Conservation (phyloP, 1,140 invertebrate genomes). For the Cecropterus lyciades region DNA sequence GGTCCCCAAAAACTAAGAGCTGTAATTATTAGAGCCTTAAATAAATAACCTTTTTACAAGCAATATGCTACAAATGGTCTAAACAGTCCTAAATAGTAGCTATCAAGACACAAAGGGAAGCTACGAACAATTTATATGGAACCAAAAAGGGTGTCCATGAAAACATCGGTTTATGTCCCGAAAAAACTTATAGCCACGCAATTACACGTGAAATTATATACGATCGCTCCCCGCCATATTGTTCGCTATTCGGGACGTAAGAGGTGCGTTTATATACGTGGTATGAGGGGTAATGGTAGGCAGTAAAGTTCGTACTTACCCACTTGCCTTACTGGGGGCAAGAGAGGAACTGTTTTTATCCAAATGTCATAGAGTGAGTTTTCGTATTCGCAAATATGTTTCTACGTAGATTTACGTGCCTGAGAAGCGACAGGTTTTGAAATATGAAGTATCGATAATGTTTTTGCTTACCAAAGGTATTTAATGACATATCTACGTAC, state of each 20-base stretch:
- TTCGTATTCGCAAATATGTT: too few species aligned
- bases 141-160: conserved; percentile 10
- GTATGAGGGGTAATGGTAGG: conserved; percentile 27
- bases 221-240: conserved; percentile 15
- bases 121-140: conserved; percentile 7
- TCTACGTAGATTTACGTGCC: too few species aligned
- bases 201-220: conserved; percentile 34
- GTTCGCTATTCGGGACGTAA: conserved; percentile 26
- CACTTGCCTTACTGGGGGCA: background rate
- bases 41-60: background rate
- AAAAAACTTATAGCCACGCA: conserved; percentile 30
- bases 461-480: too few species aligned
- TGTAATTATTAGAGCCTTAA: too few species aligned
- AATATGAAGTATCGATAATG: too few species aligned
- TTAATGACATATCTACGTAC: too few species aligned
- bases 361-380: too few species aligned
- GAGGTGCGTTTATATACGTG: conserved; percentile 25
- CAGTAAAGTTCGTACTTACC: conserved; percentile 8
- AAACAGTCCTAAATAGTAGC: conserved; percentile 8
- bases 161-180: conserved; percentile 27
- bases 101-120: conserved; percentile 7
- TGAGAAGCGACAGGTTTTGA: too few species aligned
- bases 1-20: too few species aligned
- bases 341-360: too few species aligned
- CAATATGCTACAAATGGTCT: conserved; percentile 1